These are phyloP conservation scores for Anticlea derivata DNA, from an alignment of 2,888 invertebrate genomes.

Conservation along the genomic window DNA sequence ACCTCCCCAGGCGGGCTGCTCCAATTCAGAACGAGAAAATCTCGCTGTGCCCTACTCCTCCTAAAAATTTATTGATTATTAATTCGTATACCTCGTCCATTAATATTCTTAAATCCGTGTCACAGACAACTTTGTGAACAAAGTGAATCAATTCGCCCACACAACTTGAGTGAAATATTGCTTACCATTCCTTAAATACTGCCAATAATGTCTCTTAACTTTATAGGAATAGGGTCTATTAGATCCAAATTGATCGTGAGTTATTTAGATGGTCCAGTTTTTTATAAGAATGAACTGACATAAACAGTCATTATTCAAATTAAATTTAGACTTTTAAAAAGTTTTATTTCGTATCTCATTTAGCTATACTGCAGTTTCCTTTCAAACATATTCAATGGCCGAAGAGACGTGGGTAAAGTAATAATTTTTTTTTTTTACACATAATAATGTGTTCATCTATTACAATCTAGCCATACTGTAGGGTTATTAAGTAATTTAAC, in stretches of 20 bases:
- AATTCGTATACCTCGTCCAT: background rate
- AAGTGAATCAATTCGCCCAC: conserved; percentile 50
- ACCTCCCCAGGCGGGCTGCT: no score
- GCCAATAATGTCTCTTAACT: conserved; percentile 11
- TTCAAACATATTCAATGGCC: no score
- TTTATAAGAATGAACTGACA: background rate
- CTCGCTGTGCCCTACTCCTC: no score
- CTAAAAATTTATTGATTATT: no score
- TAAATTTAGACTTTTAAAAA: conserved; percentile 9
- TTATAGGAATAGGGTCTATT: conserved; percentile 11
- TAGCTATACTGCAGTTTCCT: no score
- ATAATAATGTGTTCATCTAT: no score
- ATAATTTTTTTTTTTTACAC: no score
- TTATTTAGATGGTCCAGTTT: background rate
- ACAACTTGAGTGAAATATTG: conserved; percentile 29
- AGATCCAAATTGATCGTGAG: background rate
- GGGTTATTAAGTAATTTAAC: no score
- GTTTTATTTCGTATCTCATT: conserved; percentile 1
- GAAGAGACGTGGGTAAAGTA: no score
- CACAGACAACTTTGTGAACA: conserved; percentile 44
- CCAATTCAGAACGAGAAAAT: no score
- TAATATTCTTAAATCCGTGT: conserved; percentile 37
- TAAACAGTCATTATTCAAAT: conserved; percentile 23
- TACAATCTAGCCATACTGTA: no score
- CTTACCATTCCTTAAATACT: conserved; percentile 10